Evolutionary conservation across 2,113 vertebrate genomes (phyloP).

Genomic region (Ovibos moschatus): DNA sequence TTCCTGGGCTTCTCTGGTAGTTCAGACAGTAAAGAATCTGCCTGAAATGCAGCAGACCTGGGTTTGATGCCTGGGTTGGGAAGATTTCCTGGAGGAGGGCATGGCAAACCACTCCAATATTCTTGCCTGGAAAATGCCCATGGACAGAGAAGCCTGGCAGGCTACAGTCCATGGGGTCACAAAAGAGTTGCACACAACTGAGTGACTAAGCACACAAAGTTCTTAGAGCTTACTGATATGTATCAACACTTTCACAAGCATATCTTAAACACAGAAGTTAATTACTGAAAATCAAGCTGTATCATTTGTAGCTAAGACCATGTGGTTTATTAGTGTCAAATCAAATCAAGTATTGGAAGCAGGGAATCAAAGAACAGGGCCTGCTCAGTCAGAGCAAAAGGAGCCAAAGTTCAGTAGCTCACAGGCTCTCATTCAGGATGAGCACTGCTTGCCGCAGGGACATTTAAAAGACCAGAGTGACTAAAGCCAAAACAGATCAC

Average conservation of each 20-base stretch:
- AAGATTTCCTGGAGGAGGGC: background rate
- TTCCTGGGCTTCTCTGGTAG: background rate
- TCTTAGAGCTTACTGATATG: background rate
- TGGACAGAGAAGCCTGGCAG: background rate
- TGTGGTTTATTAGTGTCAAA: background rate
- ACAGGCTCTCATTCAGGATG: background rate
- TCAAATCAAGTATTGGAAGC: background rate
- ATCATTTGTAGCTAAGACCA: background rate
- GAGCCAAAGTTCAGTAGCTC: conserved; percentile 23
- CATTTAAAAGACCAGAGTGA: background rate
- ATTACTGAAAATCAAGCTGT: background rate
- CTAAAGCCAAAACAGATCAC: background rate
- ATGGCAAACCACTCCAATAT: background rate
- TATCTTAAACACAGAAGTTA: background rate
- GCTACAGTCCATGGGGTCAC: background rate
- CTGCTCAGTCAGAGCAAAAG: background rate
- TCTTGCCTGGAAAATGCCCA: background rate
- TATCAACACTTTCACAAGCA: background rate
- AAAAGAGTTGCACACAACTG: background rate
- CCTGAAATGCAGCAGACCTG: background rate
- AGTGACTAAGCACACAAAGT: background rate
- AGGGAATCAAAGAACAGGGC: background rate
- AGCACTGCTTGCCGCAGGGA: background rate
- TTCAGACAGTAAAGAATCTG: background rate
- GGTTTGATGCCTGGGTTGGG: background rate